phyloP scores from a whole-genome alignment of 1,140 invertebrate species.

The Agrypnia vestita region DNA sequence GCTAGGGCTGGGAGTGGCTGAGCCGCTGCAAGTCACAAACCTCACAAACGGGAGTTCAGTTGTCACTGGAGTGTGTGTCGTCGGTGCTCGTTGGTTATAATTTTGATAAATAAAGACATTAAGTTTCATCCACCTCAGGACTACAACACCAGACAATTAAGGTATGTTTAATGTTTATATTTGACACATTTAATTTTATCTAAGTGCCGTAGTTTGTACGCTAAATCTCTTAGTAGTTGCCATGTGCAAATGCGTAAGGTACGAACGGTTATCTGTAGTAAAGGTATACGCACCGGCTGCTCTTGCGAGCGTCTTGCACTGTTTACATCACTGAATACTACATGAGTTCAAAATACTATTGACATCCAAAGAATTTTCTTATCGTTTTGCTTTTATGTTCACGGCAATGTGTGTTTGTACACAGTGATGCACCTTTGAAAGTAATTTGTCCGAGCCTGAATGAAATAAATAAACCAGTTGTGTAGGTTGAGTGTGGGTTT shows the following conservation, averaged over 20 bases:
- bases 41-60: slow-evolving; percentile 46
- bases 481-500: slow-evolving; percentile 51
- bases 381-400: too few relatives aligned
- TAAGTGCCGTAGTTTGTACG: not conserved
- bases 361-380: too few relatives aligned
- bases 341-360: too few relatives aligned
- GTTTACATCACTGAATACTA: slow-evolving; percentile 47
- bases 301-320: slow-evolving; percentile 30
- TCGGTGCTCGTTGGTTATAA: slow-evolving; percentile 30
- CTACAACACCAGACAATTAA: slow-evolving; percentile 18
- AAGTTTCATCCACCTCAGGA: not conserved
- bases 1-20: slow-evolving; percentile 49
- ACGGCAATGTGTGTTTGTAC: not conserved
- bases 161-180: slow-evolving; percentile 33
- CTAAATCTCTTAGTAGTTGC: slow-evolving; percentile 37
- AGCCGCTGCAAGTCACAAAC: slow-evolving; percentile 33
- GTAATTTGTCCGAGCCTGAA: not conserved
- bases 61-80: slow-evolving; percentile 17
- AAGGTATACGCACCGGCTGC: slow-evolving; percentile 52
- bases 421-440: not conserved
- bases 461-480: slow-evolving; percentile 50
- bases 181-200: not conserved
- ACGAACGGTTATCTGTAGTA: slow-evolving; percentile 50
- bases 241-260: slow-evolving; percentile 55
- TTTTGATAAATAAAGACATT: slow-evolving; percentile 50